phyloP scores from a whole-genome alignment of 2,888 invertebrate species.

The Archaeoteleia sp. region DNA sequence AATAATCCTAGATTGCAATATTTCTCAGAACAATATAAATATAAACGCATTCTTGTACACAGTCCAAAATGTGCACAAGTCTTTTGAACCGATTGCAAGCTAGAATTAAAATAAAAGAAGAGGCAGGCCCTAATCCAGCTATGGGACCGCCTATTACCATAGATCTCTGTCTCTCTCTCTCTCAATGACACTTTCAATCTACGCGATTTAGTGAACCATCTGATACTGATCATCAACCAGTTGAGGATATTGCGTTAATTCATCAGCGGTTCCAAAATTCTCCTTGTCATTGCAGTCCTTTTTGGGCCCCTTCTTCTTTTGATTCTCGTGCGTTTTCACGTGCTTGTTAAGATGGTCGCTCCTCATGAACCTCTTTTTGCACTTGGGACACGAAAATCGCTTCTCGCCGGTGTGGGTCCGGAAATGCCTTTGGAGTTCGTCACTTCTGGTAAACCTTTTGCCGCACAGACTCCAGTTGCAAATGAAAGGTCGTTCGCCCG shows the following conservation, averaged over 20 bases:
- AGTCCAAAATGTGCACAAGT: too few species aligned
- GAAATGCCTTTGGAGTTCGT: conserved; percentile 88
- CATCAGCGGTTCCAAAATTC: conserved; percentile 52
- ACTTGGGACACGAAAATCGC: conserved; percentile 89
- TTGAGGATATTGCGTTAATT: background rate
- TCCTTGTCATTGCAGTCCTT: conserved; percentile 74
- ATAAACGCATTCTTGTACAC: too few species aligned
- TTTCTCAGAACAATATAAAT: too few species aligned
- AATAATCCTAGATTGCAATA: too few species aligned
- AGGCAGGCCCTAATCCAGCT: too few species aligned
- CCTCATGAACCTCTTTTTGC: conserved; percentile 92
- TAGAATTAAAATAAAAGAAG: too few species aligned
- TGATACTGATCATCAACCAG: conserved; percentile 8
- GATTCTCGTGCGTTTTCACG: conserved; percentile 88
- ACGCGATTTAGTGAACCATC: background rate
- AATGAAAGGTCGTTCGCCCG: conserved; percentile 92
- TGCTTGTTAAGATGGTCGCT: conserved; percentile 96
- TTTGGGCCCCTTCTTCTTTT: conserved; percentile 76
- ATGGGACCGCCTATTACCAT: too few species aligned
- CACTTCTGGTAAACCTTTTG: conserved; percentile 93
- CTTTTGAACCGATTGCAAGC: too few species aligned
- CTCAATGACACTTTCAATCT: background rate
- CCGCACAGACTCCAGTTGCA: conserved; percentile 94
- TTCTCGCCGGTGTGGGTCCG: conserved; percentile 94
- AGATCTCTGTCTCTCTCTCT: background rate